phyloP scores from a whole-genome alignment of 2,113 vertebrate genomes.

The Oriolus oriolus region DNA sequence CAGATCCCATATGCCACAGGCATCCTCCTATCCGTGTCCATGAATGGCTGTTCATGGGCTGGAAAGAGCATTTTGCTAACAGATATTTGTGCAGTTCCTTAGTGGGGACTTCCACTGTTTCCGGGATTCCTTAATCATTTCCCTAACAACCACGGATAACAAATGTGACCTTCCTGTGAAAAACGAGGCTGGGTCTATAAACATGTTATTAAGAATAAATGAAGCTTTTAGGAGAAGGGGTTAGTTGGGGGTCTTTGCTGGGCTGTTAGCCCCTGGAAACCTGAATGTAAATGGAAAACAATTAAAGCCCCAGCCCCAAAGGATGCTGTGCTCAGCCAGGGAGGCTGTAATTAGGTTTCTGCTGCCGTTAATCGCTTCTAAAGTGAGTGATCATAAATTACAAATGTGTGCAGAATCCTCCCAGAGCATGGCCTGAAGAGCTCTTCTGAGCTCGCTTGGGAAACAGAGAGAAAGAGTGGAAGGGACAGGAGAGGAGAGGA shows the following conservation, averaged over 20 bases:
- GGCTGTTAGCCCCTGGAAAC: slow-evolving; percentile 60
- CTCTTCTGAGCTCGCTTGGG: neutral
- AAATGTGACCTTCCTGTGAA: slow-evolving; percentile 56
- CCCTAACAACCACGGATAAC: slow-evolving; percentile 54
- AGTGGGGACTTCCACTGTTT: slow-evolving; percentile 33
- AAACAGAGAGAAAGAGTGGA: accelerated
- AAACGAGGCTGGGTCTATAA: slow-evolving; percentile 49
- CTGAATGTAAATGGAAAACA: slow-evolving; percentile 63
- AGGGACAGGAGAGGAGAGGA: too few relatives aligned
- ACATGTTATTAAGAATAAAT: slow-evolving; percentile 65
- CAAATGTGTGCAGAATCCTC: neutral
- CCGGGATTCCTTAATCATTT: slow-evolving; percentile 66
- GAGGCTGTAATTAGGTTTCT: slow-evolving; percentile 58
- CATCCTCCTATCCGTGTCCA: neutral
- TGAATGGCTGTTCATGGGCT: neutral
- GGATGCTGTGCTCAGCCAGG: neutral
- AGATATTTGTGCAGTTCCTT: slow-evolving; percentile 15
- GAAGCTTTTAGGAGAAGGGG: slow-evolving; percentile 62
- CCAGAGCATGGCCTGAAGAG: neutral
- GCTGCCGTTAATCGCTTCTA: slow-evolving; percentile 45
- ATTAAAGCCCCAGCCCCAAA: slow-evolving; percentile 42
- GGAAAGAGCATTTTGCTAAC: neutral
- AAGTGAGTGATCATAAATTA: slow-evolving; percentile 58
- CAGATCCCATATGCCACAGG: neutral
- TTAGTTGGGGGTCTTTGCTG: slow-evolving; percentile 56